Conservation (phyloP, 2,888 invertebrate genomes). For the Eristalis tenax region DNA sequence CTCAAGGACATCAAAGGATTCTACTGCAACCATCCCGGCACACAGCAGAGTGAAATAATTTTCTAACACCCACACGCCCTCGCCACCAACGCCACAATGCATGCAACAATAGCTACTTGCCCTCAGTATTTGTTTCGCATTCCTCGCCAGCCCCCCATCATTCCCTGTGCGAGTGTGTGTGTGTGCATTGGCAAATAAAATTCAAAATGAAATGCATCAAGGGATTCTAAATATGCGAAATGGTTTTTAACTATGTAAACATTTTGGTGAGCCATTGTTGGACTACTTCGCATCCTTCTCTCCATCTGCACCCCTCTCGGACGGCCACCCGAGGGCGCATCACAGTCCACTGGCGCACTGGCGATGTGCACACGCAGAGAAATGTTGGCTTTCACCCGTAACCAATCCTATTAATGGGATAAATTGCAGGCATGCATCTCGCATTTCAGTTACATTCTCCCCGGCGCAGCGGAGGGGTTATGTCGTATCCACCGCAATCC, state of each 20-base stretch:
- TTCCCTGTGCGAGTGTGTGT: not conserved
- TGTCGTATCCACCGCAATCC: conserved; percentile 34
- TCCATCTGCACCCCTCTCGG: not conserved
- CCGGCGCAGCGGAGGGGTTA: not conserved
- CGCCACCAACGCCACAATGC: not conserved
- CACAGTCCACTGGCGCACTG: too few species aligned
- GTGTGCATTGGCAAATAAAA: conserved; percentile 63
- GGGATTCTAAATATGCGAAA: conserved; percentile 70
- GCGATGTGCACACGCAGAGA: conserved; percentile 26
- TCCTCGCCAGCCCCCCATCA: not conserved
- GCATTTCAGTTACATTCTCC: conserved; percentile 56
- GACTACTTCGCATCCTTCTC: conserved; percentile 37
- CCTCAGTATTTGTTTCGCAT: not conserved
- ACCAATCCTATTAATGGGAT: conserved; percentile 69
- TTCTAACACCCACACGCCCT: not conserved
- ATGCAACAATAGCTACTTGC: not conserved
- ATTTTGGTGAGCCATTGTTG: conserved; percentile 67
- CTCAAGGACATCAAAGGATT: not conserved
- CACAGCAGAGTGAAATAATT: not conserved
- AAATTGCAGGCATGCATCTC: conserved; percentile 67
- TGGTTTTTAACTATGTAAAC: conserved; percentile 71
- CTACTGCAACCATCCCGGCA: not conserved
- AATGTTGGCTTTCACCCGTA: conserved; percentile 66
- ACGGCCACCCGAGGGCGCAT: not conserved
- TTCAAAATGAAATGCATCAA: conserved; percentile 69